A percentile compares a stretch with the other conserved stretches of the same genome.
phyloP scores from a whole-genome alignment of 92 coral and sea anemone species.

The Phymanthus crucifer region DNA sequence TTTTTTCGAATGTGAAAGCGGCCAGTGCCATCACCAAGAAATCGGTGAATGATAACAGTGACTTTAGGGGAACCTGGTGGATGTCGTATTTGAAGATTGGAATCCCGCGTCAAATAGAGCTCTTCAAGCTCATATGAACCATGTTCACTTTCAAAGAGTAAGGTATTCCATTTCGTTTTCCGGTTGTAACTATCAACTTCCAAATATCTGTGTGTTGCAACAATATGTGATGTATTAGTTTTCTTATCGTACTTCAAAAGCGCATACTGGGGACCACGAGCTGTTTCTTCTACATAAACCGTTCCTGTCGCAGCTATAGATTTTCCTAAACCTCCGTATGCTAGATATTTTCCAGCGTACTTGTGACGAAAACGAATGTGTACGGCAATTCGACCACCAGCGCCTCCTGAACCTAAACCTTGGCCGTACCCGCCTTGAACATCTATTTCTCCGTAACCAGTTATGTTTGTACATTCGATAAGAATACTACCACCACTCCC shows the following conservation, averaged over 20 bases:
- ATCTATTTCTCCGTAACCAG: slow-evolving; percentile 94
- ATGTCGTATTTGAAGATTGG: slow-evolving; percentile 83
- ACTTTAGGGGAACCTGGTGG: slow-evolving; percentile 85
- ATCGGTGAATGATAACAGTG: slow-evolving; percentile 85
- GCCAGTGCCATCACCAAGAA: slow-evolving; percentile 98
- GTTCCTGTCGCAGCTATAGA: slow-evolving; percentile 92
- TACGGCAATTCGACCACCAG: slow-evolving; percentile 89
- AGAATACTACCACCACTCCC: slow-evolving; percentile 98
- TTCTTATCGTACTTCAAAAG: slow-evolving; percentile 86
- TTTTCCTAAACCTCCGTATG: slow-evolving; percentile 87
- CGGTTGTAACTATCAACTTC: slow-evolving; percentile 81
- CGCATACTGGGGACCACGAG: slow-evolving; percentile 98
- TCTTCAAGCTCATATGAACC: slow-evolving; percentile 83
- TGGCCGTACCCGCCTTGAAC: slow-evolving; percentile 86
- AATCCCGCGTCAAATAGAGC: slow-evolving; percentile 75
- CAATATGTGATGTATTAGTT: slow-evolving; percentile 47
- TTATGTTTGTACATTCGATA: slow-evolving; percentile 89
- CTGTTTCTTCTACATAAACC: slow-evolving; percentile 89
- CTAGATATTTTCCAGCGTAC: slow-evolving; percentile 77
- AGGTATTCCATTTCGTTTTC: slow-evolving; percentile 69
- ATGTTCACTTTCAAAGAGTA: slow-evolving; percentile 81
- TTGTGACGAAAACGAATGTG: slow-evolving; percentile 88
- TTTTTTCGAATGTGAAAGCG: slow-evolving; percentile 81
- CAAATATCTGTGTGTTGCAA: slow-evolving; percentile 61
- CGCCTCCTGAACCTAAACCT: slow-evolving; percentile 81